Base-by-base conservation (phyloP, 2,888 invertebrate species). In the Galerucella pusilla region DNA sequence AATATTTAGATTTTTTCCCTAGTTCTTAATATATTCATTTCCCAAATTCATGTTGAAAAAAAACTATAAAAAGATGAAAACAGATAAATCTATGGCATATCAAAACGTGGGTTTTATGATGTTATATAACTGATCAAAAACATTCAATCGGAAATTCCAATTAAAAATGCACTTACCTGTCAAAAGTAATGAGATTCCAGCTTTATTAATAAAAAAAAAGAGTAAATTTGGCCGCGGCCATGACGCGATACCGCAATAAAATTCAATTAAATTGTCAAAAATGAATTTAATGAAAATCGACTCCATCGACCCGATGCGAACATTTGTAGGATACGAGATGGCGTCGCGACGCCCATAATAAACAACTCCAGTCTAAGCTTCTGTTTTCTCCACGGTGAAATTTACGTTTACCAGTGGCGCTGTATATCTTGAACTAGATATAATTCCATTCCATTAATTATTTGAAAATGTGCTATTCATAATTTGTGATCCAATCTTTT, bases 201-300 rank as follows among this genome's bases (percentile, higher is more conserved):
- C 14, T 35, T 7, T 35, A 61, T 14, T 61, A 61, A 7, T 61
- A 35, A 28, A 61, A 61, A 61, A 57, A 57, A 60, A 11, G 5
- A 70, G 11, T 61, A 20, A 70, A 70, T 70, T 61, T 42, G n/a
- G 28, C n/a, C 28, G 10, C 12, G 5, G 28, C 12, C n/a, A 25
- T 69, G 46, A 69, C 61, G 69, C 46, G 14, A 46, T 20, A 28
- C 14, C 46, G 61, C 69, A 61, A 60, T 60, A 46, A 49, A 69
- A 69, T 69, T 69, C 35, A 70, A 70, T 70, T 49, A 70, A 61
- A 70, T 63, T 63, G 69, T 61, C 61, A 70, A 70, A 70, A 70
- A 70, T 70, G 28, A 61, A 70, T 60, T 49, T 61, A 61, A 70
- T 61, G 61, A 61, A 61, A 70, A 69, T 69, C 28, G 61, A 69